Conservation (phyloP, 2,888 invertebrate species). For the Empis livida region DNA sequence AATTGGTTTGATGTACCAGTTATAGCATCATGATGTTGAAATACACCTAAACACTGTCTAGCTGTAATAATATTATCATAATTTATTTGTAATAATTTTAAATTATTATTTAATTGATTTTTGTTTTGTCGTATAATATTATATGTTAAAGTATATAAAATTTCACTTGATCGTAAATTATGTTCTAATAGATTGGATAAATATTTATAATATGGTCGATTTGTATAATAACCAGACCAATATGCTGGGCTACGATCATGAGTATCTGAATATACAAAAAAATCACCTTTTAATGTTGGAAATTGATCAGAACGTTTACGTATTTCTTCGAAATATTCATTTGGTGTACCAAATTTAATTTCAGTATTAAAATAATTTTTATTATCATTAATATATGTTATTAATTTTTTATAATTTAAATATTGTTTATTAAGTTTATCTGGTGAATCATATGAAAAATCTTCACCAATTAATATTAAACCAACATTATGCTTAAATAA, state of each 20-base stretch:
- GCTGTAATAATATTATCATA: slow-evolving; percentile 71
- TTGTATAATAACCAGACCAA: slow-evolving; percentile 96
- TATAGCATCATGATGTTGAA: slow-evolving; percentile 96
- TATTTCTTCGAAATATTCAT: slow-evolving; percentile 76
- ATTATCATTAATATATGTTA: slow-evolving; percentile 76
- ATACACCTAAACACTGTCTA: slow-evolving; percentile 73
- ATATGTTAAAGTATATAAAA: slow-evolving; percentile 68
- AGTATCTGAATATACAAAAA: slow-evolving; percentile 93
- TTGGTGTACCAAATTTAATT: slow-evolving; percentile 77
- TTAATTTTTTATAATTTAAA: slow-evolving; percentile 76
- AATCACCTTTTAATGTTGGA: slow-evolving; percentile 82
- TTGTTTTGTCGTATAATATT: slow-evolving; percentile 56
- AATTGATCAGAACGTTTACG: slow-evolving; percentile 50
- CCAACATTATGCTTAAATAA: slow-evolving; percentile 85
- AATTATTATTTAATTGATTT: slow-evolving; percentile 48
- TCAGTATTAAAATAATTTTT: slow-evolving; percentile 57
- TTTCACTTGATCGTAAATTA: slow-evolving; percentile 68
- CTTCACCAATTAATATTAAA: slow-evolving; percentile 88
- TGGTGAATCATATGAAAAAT: slow-evolving; percentile 82
- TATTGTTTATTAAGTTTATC: slow-evolving; percentile 94
- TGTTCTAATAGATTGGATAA: slow-evolving; percentile 74
- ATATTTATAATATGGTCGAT: slow-evolving; percentile 73
- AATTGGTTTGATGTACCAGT: slow-evolving; percentile 87
- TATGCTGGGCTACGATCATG: slow-evolving; percentile 86
- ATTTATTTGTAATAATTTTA: slow-evolving; percentile 70